phyloP scores from a whole-genome alignment of 2,113 vertebrate genomes.

The Conger conger region DNA sequence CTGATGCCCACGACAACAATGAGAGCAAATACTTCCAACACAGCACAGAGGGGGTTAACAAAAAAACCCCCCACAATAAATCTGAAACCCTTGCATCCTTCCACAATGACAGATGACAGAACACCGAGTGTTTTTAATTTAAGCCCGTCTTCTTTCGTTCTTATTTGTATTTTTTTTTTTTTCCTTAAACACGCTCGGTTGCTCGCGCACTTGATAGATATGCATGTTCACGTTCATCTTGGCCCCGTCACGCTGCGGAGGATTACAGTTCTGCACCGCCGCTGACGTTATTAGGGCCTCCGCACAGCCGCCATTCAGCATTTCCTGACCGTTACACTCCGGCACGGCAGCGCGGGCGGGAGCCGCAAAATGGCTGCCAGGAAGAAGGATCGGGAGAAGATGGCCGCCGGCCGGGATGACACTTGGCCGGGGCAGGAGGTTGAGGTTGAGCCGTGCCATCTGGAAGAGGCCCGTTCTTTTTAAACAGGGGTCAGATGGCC shows the following conservation, averaged over 20 bases:
- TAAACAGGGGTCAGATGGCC: not conserved
- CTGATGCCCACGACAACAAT: not conserved
- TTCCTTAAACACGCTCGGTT: not conserved
- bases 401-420: no score
- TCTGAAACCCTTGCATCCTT: not conserved
- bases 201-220: conserved; percentile 5
- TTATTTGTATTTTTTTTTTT: conserved; percentile 24
- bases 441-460: not conserved
- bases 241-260: conserved; percentile 2
- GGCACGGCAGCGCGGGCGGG: not conserved
- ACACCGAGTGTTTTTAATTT: not conserved
- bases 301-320: conserved; percentile 18
- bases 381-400: no score
- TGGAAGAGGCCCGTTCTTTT: not conserved
- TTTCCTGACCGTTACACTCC: conserved; percentile 13
- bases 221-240: conserved; percentile 23
- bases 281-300: conserved; percentile 10
- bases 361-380: not conserved
- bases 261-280: conserved; percentile 29
- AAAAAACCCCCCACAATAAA: conserved; percentile 10
- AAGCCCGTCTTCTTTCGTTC: conserved; percentile 18
- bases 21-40: conserved; percentile 6
- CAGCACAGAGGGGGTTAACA: not conserved
- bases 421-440: not conserved
- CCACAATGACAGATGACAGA: conserved; percentile 7